Evolutionary conservation across 35 echinoderm and acorn worm species (phyloP).

Genomic region (Ophiothrix spiculata): DNA sequence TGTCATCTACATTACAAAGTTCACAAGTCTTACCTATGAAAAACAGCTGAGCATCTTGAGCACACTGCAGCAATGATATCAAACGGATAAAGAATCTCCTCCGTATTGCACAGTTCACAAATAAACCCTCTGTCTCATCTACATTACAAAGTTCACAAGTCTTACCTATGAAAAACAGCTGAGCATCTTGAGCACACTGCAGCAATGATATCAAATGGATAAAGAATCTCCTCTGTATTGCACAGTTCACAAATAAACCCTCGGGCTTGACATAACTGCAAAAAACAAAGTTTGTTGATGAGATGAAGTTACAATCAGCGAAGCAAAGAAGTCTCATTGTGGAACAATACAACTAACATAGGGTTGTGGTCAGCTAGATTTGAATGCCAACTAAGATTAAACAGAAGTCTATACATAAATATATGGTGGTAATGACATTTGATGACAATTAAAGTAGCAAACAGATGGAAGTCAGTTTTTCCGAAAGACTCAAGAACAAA

Average conservation of each 20-base stretch:
- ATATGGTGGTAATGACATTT: no score
- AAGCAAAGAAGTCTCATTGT: neutral
- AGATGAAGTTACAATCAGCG: no score
- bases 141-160: conserved; percentile 44
- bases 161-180: conserved; percentile 87
- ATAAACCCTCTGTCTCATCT: conserved; percentile 81
- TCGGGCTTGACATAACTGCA: conserved; percentile 82
- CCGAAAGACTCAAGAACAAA: no score
- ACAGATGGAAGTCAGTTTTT: no score
- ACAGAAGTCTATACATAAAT: no score
- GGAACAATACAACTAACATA: neutral
- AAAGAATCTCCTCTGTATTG: conserved; percentile 74
- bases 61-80: conserved; percentile 69
- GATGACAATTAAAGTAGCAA: no score
- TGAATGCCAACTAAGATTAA: no score
- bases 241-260: conserved; percentile 95
- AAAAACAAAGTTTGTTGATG: conserved; percentile 12
- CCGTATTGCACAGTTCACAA: conserved; percentile 62
- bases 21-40: conserved; percentile 54
- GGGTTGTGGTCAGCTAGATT: no score
- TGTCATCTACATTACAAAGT: neutral
- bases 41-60: conserved; percentile 60
- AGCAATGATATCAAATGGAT: conserved; percentile 93
- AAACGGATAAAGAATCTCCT: conserved; percentile 81
- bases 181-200: conserved; percentile 62